These are phyloP conservation scores for Hemibagrus wyckioides DNA, from an alignment of 2,113 vertebrate genomes.

Conservation along the genomic window DNA sequence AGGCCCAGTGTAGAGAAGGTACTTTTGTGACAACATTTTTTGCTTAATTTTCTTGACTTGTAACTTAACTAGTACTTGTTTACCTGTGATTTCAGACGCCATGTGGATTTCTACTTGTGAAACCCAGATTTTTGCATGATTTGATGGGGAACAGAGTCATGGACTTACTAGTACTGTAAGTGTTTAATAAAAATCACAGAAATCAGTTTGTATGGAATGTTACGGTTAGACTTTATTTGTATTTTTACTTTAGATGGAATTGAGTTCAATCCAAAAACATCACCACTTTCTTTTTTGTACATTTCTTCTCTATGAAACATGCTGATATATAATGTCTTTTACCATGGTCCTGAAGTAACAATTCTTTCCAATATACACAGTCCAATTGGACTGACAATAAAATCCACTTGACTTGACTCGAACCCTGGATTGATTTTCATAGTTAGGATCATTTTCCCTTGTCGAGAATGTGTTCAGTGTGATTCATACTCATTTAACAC, in stretches of 20 bases:
- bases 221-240: not conserved
- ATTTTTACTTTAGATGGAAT: not conserved
- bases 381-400: not conserved
- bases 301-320: not conserved
- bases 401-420: not conserved
- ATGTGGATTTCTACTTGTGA: not conserved
- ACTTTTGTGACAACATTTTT: not conserved
- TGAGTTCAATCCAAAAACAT: not conserved
- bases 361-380: not conserved
- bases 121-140: not conserved
- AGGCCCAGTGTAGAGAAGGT: not conserved
- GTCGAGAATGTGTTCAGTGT: not conserved
- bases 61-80: not conserved
- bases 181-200: not conserved
- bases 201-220: not conserved
- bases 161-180: not conserved
- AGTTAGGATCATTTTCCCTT: not conserved
- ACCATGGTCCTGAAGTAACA: not conserved
- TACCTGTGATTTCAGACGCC: not conserved
- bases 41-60: not conserved
- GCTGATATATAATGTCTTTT: not conserved
- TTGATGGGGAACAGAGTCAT: not conserved
- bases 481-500: not conserved
- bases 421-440: not conserved
- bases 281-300: not conserved